Base-by-base conservation (phyloP, 2,888 invertebrate species). In the Arrhopalites spinosus region DNA sequence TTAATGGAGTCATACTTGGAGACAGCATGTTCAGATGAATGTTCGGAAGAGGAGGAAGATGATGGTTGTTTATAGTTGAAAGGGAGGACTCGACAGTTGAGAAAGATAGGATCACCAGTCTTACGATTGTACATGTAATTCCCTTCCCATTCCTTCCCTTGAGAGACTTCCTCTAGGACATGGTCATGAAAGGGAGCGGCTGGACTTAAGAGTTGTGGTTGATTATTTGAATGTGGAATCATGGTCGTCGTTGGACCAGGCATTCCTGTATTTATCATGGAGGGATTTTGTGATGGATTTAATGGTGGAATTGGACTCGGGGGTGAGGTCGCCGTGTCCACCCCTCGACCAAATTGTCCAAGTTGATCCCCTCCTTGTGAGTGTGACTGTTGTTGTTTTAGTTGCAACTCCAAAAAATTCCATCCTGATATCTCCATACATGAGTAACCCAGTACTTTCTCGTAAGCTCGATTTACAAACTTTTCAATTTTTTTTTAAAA, bases 391-490 rank as follows among this genome's bases (percentile, higher is more conserved):
- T 69, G 72, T 61, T 87, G 84, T 79, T 86, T 86, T 71, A 86
- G 85, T 75, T 87, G 86, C 74, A 89, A 84, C 74, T 91, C 90
- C 79, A 88, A 86, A 20, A 90, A 86, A 82, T 88, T 88, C 84
- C 87, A 89, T 17, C 90, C 90, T 27, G 89, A 83, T 43, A 90
- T 86, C 78, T 91, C 91, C 71, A 90, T 90, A 82, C 87, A 87
- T 81, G 89, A 88, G 86, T 89, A 91, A 56, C 95, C 95, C 79
- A 95, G 88, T 81, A 93, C 87, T 79, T 92, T 91, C 86, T 95
- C 94, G 86, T 92, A 93, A 27, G 94, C 90, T 84, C 92, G 91
- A 86, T 96, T 96, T 82, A 93, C 91, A 85, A 94, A 93, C 93
- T 96, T 88, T 66, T 86, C 86, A 43, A 73, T n/a, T 20, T n/a